Percentiles rank a stretch among this genome's conserved stretches.
Conservation (phyloP, 2,888 invertebrate species). For the Rhagonycha fulva region DNA sequence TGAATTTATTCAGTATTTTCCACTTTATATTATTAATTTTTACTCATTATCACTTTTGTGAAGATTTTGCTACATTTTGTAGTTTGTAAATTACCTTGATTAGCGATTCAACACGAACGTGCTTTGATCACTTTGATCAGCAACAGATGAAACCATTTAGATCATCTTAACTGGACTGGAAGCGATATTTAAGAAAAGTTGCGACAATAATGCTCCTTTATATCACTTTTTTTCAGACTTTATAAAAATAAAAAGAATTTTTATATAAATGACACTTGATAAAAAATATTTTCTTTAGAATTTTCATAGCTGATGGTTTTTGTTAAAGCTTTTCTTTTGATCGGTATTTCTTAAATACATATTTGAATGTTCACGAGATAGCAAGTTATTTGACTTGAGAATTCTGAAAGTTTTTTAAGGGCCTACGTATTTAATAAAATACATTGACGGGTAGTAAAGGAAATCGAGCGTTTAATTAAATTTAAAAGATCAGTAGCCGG, state of each 20-base stretch:
- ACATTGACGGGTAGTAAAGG: not conserved
- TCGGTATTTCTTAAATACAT: not conserved
- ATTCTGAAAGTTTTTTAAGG: not conserved
- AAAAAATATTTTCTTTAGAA: not conserved
- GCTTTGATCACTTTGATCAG: not conserved
- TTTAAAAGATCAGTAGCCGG: not conserved
- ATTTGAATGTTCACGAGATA: not conserved
- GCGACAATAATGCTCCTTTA: not conserved
- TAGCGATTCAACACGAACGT: not conserved
- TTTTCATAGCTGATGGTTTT: not conserved
- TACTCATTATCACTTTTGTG: not conserved
- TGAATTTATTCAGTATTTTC: not conserved
- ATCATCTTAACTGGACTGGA: not conserved
- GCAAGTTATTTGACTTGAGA: not conserved
- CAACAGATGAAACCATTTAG: not conserved
- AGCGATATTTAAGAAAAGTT: not conserved
- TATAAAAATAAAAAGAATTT: not conserved
- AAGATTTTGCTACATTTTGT: not conserved
- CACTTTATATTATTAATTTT: not conserved
- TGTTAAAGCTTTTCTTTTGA: not conserved
- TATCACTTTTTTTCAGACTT: not conserved
- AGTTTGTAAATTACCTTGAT: not conserved
- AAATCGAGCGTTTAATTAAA: not conserved
- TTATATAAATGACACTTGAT: not conserved
- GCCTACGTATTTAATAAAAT: not conserved